Evolutionary conservation across 2,113 vertebrate genomes (phyloP), one percentile per base, ranked within the genome.

Genomic region (Phoenicopterus ruber): DNA sequence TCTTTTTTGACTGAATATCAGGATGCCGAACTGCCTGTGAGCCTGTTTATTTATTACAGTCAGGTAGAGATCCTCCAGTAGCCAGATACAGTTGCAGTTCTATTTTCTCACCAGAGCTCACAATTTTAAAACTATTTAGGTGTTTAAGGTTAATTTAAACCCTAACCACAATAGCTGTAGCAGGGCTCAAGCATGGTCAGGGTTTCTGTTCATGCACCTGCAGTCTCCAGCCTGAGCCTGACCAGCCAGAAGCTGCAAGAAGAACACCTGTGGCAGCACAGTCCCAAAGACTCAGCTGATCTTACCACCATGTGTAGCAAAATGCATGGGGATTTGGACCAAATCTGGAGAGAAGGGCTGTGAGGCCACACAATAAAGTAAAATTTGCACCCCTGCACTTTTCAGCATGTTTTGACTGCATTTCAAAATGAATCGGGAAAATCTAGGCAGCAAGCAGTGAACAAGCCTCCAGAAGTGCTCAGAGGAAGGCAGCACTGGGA

Each of bases 311-410:
- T 1, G 21, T 13, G 29, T 25, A 78, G 70, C 29, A 38, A n/a
- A 66, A 57, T 1, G 8, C 1, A 0, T 5, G 46, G 36, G 38
- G n/a, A 65, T 40, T 36, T 0, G 0, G 11, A 63, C 4, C 34
- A 34, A 40, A 66, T 10, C 57, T 20, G 42, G n/a, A 76, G 12
- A 69, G 32, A 69, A 31, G 31, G 13, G n/a, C 31, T 36, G 17
- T 26, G 73, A 80, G 54, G 62, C 69, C 1, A 0, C 12, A 26
- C 32, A 32, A 20, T 3, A 9, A 55, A 38, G 25, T 2, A 28
- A 38, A 1, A 32, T 34, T 28, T 54, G 21, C 21, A 18, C n/a
- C 34, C 4, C 19, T 34, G 17, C 13, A 8, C 8, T 31, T 32
- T 62, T 22, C 46, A 78, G 22, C 14, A 5, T 0, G 13, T 25